Evolutionary conservation across 1,140 invertebrate species (phyloP), one percentile per base, ranked within the genome.

Genomic region (Eumeta japonica): DNA sequence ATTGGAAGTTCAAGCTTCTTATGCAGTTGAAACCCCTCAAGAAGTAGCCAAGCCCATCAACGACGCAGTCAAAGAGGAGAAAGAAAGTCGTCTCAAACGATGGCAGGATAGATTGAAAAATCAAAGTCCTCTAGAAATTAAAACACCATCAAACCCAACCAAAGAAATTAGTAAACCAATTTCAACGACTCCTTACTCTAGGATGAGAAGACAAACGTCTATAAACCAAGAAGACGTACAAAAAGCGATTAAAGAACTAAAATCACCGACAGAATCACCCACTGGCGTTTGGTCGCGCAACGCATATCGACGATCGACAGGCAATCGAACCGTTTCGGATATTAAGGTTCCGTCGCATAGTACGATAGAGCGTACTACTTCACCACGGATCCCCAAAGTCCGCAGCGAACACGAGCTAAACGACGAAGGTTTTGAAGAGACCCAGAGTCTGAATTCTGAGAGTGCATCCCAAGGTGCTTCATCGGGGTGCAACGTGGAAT

Each of bases 341-440:
- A 13, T 32, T 51, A 48, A 37, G 50, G n/a, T n/a, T n/a, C 58
- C 34, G 32, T 20, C 39, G 46, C 54, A 20, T 31, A 9, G 10
- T 7, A 44, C 49, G 5, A 43, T 48, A 14, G 59, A 64, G 39
- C 54, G 58, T 31, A 66, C 55, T 1, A 62, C 73, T 12, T 66
- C 63, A 5, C 62, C 67, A 3, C 55, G 60, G 34, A 67, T 75
- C 18, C 51, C 56, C 1, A 71, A 73, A 60, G 43, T 80, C 48
- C 57, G 63, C 20, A 81, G 77, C 10, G 83, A 87, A 39, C 81
- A 83, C 43, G 84, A 89, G 45, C 54, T 88, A 27, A 87, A 89
- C 46, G 90, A 94, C 56, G 90, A 93, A 76, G 90, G 90, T 5
- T 93, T 93, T 54, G 90, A 94, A 61, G 90, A 92, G 71, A 90